A percentile compares a stretch with the other conserved stretches of the same genome.
phyloP scores from a whole-genome alignment of 2,113 vertebrate genomes.

The Montifringilla adamsi region DNA sequence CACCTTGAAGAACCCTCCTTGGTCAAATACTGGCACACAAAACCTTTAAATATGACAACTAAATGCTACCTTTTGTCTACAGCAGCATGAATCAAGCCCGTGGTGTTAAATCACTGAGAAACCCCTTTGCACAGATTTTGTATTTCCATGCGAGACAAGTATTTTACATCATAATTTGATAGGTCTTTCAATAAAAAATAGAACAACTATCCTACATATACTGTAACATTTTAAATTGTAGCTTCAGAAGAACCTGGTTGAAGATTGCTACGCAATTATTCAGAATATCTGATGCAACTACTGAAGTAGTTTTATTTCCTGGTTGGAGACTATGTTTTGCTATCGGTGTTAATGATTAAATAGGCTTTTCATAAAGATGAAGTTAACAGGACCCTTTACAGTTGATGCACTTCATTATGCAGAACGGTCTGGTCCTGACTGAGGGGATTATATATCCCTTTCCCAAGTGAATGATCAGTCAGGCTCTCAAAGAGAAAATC shows the following conservation, averaged over 20 bases:
- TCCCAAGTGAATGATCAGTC: constrained; percentile 33
- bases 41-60: neutral
- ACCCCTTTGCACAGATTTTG: neutral
- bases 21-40: neutral
- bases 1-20: neutral
- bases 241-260: neutral
- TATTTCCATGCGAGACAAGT: neutral
- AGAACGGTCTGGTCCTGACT: neutral
- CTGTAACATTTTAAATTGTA: neutral
- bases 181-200: neutral
- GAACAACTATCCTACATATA: neutral
- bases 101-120: neutral
- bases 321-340: neutral
- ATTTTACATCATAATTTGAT: neutral
- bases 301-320: neutral
- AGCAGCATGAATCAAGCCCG: neutral
- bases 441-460: neutral
- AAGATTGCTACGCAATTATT: neutral
- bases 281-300: neutral
- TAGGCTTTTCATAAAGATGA: neutral
- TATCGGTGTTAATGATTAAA: constrained; percentile 8
- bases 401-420: neutral
- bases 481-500: constrained; percentile 13
- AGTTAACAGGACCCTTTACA: constrained; percentile 4
- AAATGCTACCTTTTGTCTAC: neutral